A percentile compares a stretch with the other conserved stretches of the same genome.
Conservation (phyloP, 2,888 invertebrate genomes). For the Napeogenes sylphis region DNA sequence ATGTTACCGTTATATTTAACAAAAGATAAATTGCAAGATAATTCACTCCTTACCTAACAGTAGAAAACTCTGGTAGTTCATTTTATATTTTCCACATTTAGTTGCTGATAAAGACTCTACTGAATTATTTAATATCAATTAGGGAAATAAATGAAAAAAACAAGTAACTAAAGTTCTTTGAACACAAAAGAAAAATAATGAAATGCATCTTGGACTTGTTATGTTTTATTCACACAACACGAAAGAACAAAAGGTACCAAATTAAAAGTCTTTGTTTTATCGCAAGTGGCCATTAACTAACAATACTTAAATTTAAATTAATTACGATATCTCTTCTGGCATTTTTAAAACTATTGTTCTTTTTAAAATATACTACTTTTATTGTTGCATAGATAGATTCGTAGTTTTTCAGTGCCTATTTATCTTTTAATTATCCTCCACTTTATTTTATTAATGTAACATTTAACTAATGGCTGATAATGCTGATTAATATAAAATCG, state of each 20-base stretch:
- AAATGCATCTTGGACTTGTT: neutral
- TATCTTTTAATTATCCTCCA: no score
- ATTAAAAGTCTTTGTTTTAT: conserved; percentile 7
- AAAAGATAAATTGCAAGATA: conserved; percentile 1
- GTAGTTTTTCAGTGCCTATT: no score
- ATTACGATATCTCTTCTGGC: no score
- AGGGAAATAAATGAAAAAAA: neutral
- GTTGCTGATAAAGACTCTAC: neutral
- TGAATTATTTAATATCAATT: neutral
- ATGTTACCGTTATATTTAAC: conserved; percentile 2
- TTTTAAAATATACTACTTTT: no score
- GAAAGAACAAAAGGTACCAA: neutral
- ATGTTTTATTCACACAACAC: neutral
- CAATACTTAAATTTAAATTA: conserved; percentile 16
- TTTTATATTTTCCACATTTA: neutral
- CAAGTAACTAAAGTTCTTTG: neutral
- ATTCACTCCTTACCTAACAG: conserved; percentile 1
- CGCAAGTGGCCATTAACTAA: conserved; percentile 15
- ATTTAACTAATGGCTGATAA: no score
- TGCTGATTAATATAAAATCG: no score
- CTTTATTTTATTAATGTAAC: no score
- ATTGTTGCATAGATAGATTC: no score
- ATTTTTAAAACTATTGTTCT: no score
- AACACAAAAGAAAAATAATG: neutral
- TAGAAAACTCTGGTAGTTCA: conserved; percentile 3